Evolutionary conservation across 2,888 invertebrate species (phyloP), one percentile per base, ranked within the genome.

Genomic region (Lasioglossum malachurum): DNA sequence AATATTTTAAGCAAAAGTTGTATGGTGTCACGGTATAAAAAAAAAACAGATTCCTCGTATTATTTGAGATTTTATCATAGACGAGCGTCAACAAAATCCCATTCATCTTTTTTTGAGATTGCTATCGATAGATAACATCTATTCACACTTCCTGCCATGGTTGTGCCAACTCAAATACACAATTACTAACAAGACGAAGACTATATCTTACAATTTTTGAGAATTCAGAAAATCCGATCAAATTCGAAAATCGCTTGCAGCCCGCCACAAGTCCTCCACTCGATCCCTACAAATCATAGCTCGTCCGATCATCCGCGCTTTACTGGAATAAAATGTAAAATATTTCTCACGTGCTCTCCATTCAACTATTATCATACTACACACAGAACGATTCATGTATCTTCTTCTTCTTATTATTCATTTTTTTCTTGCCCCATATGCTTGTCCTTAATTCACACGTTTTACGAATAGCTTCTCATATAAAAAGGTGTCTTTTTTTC

Each of bases 241-340:
- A 69, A 69, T 38, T 69, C 69, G 69, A 69, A 38, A 57, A 57
- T 38, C 81, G 87, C 87, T 84, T 84, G 86, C 86, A 83, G 88
- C 90, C 75, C 88, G 85, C 90, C 88, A 89, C 85, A 78, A 87
- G 92, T 91, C 84, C 83, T 72, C 84, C 81, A 75, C 75, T 69
- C 74, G 67, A 67, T 49, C n/a, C 41, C 23, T 10, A 35, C 23
- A 23, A 23, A 71, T 76, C 38, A 27, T 75, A 79, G 64, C 80
- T 82, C 76, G 44, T 74, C 75, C 77, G 71, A 67, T 84, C 74
- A 60, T 78, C 80, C 89, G 91, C 74, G 75, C 87, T 41, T 82
- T 85, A 78, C 78, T 88, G 87, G 87, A 91, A 89, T 90, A 88
- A 92, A 92, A 86, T 91, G 89, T 89, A 91, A 92, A 91, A 90